Conservation (phyloP, 2,888 invertebrate species). For the Noctuana brunneofusca region DNA sequence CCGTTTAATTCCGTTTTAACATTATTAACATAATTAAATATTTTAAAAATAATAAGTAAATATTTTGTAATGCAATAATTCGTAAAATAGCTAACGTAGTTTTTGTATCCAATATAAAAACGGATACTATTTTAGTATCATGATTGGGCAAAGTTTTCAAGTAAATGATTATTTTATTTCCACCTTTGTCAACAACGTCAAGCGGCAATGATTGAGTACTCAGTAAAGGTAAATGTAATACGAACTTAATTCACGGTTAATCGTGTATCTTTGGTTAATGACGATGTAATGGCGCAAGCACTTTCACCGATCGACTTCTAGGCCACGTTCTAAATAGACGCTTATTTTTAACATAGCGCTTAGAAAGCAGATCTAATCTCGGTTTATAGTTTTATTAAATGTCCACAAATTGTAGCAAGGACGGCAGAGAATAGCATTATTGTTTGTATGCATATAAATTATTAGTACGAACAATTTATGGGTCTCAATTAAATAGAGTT, state of each 20-base stretch:
- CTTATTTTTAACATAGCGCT: conserved; percentile 49
- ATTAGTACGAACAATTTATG: background rate
- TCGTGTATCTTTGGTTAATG: conserved; percentile 43
- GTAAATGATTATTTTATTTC: too few relatives aligned
- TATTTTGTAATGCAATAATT: too few relatives aligned
- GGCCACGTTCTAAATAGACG: conserved; percentile 49
- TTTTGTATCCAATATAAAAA: too few relatives aligned
- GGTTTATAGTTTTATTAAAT: conserved; percentile 15
- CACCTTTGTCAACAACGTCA: background rate
- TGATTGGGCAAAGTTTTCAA: too few relatives aligned
- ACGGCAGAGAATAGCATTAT: conserved; percentile 3
- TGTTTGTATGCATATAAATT: background rate
- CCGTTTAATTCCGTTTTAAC: too few relatives aligned
- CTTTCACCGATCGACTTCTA: conserved; percentile 57
- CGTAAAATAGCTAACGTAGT: too few relatives aligned
- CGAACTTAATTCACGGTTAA: background rate
- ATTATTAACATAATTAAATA: too few relatives aligned
- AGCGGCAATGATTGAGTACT: background rate
- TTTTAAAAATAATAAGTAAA: too few relatives aligned
- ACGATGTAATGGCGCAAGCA: conserved; percentile 53
- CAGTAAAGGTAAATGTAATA: background rate
- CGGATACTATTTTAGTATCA: too few relatives aligned
- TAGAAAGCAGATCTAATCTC: conserved; percentile 45
- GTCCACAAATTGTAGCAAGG: conserved; percentile 22
- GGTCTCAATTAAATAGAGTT: too few relatives aligned